Base-by-base conservation (phyloP, 2,888 invertebrate genomes). In the Diaperis boleti region DNA sequence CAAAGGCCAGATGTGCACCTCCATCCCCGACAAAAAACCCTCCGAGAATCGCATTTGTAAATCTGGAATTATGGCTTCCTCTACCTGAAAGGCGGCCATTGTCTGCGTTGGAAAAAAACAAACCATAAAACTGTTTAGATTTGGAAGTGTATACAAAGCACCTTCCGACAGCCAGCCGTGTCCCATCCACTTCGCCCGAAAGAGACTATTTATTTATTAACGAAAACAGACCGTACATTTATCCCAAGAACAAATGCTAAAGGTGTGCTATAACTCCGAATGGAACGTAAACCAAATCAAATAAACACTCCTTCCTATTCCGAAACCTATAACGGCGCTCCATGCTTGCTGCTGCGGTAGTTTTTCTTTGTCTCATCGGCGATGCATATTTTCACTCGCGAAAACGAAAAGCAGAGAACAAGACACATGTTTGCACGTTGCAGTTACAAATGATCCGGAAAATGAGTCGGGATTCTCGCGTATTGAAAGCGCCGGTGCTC, bases 171-270 rank as follows among this genome's bases (percentile, higher is more conserved):
- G 74, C 73, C 72, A 74, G 72, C 65, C 70, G 64, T 70, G 74
- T 76, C 73, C 69, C 66, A 69, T 55, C 49, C 33, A 31, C 64
- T 64, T 63, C 68, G 67, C 68, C 70, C 65, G 62, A 67, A 63
- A 59, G 65, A 69, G 64, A 62, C 45, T 76, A 74, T 75, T 76
- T 76, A 75, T 76, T 77, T 76, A 74, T 74, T 74, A 74, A 72
- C 71, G 69, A 70, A 74, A 75, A 72, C 71, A 72, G 70, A 71
- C 62, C 69, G 69, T 68, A 68, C 71, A 69, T 69, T 42, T 42
- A 71, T 70, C 66, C 68, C 59, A 67, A 68, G 68, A 69, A 68
- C 69, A 69, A 69, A 70, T 67, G 69, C 64, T 67, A 37, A 50
- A 50, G 50, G 50, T 50, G 37, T 50, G 15, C 20, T 50, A 50